Evolutionary conservation across 2,888 invertebrate genomes (phyloP).

Genomic region (Limenitis arthemis): DNA sequence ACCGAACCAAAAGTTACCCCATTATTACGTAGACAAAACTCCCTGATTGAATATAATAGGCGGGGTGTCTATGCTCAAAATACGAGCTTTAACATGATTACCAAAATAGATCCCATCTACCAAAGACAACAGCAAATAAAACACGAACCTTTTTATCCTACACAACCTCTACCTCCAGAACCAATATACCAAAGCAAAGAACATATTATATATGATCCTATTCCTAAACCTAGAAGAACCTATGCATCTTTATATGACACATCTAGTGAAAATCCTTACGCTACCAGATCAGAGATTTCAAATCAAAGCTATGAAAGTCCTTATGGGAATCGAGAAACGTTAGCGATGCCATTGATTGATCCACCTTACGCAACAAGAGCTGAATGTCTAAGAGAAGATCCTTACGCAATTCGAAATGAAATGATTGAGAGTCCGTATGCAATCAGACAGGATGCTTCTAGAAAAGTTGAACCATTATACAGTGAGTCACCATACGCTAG

Average conservation of each 20-base stretch:
- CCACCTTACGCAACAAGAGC: constrained; percentile 46
- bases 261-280: constrained; percentile 59
- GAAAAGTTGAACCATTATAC: constrained; percentile 49
- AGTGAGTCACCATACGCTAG: constrained; percentile 62
- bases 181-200: constrained; percentile 69
- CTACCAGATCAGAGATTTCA: constrained; percentile 53
- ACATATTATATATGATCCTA: constrained; percentile 63
- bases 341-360: constrained; percentile 56
- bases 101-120: constrained; percentile 71
- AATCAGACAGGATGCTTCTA: constrained; percentile 35
- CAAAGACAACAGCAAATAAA: constrained; percentile 66
- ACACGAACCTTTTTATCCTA: constrained; percentile 66
- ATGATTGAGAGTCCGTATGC: constrained; percentile 33
- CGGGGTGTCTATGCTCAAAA: constrained; percentile 61
- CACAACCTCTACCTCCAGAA: constrained; percentile 68
- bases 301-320: constrained; percentile 62
- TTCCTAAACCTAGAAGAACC: constrained; percentile 66
- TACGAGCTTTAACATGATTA: constrained; percentile 68
- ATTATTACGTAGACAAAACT: constrained; percentile 66
- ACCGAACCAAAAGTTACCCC: constrained; percentile 71
- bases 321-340: constrained; percentile 54
- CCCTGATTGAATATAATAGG: constrained; percentile 66
- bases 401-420: constrained; percentile 34
- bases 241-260: constrained; percentile 64
- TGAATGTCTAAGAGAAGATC: constrained; percentile 37